Percentiles rank a stretch among this genome's conserved stretches.
phyloP scores from a whole-genome alignment of 2,888 invertebrate genomes.

The Pycnomerus fuliginosus region DNA sequence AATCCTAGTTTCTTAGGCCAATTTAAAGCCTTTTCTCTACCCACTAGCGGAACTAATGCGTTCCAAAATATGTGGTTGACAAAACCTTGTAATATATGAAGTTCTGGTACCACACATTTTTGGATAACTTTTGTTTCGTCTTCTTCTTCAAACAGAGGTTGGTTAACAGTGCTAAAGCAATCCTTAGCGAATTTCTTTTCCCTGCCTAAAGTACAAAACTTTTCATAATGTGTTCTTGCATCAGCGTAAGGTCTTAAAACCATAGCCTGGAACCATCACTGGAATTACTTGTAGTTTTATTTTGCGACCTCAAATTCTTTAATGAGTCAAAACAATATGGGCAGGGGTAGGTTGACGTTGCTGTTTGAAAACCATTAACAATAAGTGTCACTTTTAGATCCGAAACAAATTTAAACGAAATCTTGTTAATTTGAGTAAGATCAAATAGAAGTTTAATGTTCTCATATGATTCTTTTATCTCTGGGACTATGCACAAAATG shows the following conservation, averaged over 20 bases:
- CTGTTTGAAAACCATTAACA: too few species aligned
- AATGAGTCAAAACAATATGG: too few species aligned
- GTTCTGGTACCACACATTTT: not conserved
- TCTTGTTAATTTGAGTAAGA: too few species aligned
- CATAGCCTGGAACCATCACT: too few species aligned
- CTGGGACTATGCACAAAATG: too few species aligned
- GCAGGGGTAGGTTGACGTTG: too few species aligned
- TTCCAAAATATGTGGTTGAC: conserved; percentile 3
- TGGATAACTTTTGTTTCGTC: not conserved
- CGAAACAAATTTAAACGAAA: too few species aligned
- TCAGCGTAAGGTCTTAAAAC: not conserved
- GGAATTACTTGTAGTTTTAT: too few species aligned
- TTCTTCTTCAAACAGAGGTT: not conserved
- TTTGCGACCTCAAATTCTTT: too few species aligned
- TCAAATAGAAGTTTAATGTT: too few species aligned
- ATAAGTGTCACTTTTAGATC: too few species aligned
- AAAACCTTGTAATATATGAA: conserved; percentile 4
- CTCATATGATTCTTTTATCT: too few species aligned
- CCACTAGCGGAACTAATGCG: conserved; percentile 1
- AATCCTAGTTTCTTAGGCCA: conserved; percentile 2
- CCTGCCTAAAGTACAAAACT: not conserved
- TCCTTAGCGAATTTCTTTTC: not conserved
- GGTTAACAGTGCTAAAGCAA: not conserved
- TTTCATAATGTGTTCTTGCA: not conserved
- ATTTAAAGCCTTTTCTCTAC: not conserved